Percentiles rank a stretch among this genome's conserved stretches.
These are phyloP conservation scores for Cyrtonyx montezumae DNA, from an alignment of 2,113 vertebrate genomes.

Conservation along the genomic window DNA sequence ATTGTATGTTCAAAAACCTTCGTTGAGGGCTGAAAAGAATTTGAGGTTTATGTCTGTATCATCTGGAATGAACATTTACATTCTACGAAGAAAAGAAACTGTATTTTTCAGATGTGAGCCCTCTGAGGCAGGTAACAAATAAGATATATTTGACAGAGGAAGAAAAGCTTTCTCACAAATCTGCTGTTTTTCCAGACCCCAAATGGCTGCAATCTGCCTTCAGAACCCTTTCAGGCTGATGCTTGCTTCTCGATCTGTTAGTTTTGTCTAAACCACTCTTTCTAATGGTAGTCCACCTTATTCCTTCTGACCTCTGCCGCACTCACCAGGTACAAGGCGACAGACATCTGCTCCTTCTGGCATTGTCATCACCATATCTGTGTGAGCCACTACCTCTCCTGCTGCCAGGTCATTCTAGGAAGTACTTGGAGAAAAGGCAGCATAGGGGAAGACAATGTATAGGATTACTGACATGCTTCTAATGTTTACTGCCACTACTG, in stretches of 20 bases:
- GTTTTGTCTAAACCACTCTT: not conserved
- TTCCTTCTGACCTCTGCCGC: not conserved
- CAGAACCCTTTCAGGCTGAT: not conserved
- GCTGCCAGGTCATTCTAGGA: not conserved
- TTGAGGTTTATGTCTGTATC: slow-evolving; percentile 1
- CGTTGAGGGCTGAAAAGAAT: not conserved
- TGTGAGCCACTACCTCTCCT: not conserved
- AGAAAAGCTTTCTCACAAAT: slow-evolving; percentile 29
- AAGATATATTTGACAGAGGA: slow-evolving; percentile 23
- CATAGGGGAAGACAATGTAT: not conserved
- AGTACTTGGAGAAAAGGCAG: not conserved
- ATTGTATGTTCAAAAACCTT: not conserved
- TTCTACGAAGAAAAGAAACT: not conserved
- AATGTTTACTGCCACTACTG: not conserved
- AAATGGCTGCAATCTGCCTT: slow-evolving; percentile 4
- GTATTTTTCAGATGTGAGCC: not conserved
- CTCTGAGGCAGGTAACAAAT: slow-evolving; percentile 43
- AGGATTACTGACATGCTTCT: not conserved
- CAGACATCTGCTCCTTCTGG: not conserved
- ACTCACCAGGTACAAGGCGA: not conserved
- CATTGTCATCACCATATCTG: rapidly evolving
- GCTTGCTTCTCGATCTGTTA: not conserved
- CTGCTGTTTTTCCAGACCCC: not conserved
- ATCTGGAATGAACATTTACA: slow-evolving; percentile 3
- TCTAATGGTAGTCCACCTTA: not conserved